These are phyloP conservation scores for Temnothorax curvispinosus DNA, from an alignment of 1,140 invertebrate genomes.

Conservation along the genomic window DNA sequence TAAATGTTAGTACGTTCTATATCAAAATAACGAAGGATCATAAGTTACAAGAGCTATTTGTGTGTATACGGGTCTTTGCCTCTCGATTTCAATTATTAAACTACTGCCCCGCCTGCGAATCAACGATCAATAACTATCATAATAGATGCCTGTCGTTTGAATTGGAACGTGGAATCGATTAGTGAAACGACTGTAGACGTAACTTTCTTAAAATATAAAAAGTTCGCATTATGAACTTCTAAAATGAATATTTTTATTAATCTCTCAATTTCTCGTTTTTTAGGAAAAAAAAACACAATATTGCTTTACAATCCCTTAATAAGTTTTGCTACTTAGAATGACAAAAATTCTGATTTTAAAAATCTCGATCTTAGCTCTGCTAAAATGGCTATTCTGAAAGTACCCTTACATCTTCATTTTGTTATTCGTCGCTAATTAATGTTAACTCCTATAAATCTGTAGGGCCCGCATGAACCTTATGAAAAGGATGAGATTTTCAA, in stretches of 20 bases:
- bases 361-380: neutral
- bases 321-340: neutral
- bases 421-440: slow-evolving; percentile 1
- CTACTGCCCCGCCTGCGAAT: neutral
- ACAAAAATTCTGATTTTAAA: neutral
- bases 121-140: neutral
- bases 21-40: slow-evolving; percentile 21
- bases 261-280: neutral
- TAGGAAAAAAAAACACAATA: neutral
- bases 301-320: neutral
- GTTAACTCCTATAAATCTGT: neutral
- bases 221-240: neutral
- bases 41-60: slow-evolving; percentile 14
- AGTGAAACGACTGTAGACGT: neutral
- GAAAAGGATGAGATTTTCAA: neutral
- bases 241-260: neutral
- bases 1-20: neutral
- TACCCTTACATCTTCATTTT: neutral
- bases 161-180: slow-evolving; percentile 1
- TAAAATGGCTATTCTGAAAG: neutral
- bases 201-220: slow-evolving; percentile 15
- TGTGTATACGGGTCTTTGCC: neutral
- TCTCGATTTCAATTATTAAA: slow-evolving; percentile 46
- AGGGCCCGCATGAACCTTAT: neutral
- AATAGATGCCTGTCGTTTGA: neutral